Evolutionary conservation across 2,797 vertebrate species (phyloP).

Genomic region (Lerista edwardsae): DNA sequence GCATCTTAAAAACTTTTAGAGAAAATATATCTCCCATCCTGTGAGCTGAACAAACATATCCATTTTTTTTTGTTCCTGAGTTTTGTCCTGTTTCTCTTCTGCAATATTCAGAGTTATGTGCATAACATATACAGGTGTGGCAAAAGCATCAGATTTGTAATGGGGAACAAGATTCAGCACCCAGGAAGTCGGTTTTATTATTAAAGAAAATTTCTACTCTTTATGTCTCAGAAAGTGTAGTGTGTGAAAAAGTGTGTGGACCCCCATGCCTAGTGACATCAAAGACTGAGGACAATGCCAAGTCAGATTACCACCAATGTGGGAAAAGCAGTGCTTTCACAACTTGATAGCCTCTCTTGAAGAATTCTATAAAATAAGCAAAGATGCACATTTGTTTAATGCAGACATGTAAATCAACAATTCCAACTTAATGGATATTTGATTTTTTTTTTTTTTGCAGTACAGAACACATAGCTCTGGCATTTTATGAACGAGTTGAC

Average conservation of each 20-base stretch:
- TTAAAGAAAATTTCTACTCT: too few relatives aligned
- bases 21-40: not conserved
- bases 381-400: not conserved
- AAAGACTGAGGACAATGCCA: not conserved
- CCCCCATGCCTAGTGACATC: not conserved
- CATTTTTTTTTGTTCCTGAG: not conserved
- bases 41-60: not conserved
- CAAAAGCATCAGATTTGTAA: not conserved
- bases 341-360: not conserved
- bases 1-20: not conserved
- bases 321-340: not conserved
- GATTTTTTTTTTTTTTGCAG: not conserved
- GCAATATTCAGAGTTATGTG: not conserved
- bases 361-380: not conserved
- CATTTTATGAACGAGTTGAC: not conserved
- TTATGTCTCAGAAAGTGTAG: too few relatives aligned
- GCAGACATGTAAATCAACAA: not conserved
- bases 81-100: not conserved
- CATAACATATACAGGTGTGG: not conserved
- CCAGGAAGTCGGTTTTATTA: not conserved
- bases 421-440: not conserved
- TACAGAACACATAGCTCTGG: not conserved
- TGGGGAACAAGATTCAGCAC: not conserved
- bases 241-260: too few relatives aligned
- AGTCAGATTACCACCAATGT: not conserved